Conservation (phyloP, 2,888 invertebrate genomes). For the Venustoraphidia nigricollis region DNA sequence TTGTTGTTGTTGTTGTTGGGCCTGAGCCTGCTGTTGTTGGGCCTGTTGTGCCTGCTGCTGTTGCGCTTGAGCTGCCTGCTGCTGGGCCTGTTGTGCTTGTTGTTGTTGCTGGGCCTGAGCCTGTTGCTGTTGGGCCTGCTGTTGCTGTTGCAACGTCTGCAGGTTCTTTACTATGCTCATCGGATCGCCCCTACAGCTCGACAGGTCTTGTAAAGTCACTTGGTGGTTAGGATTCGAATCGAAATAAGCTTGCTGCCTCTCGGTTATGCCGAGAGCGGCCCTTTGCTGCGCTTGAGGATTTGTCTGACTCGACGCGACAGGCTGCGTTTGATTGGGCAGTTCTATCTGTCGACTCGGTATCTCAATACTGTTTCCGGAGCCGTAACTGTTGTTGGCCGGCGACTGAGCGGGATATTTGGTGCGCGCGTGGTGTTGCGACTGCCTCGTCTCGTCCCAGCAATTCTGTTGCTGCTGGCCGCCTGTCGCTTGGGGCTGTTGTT, state of each 20-base stretch:
- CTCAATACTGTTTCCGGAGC: slow-evolving; percentile 26
- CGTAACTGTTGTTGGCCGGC: slow-evolving; percentile 28
- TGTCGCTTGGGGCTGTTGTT: slow-evolving; percentile 18
- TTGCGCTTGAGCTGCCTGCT: not conserved
- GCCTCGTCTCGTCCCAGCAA: slow-evolving; percentile 38
- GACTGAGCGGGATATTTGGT: slow-evolving; percentile 33
- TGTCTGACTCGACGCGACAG: slow-evolving; percentile 6
- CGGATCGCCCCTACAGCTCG: slow-evolving; percentile 58
- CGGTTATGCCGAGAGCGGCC: slow-evolving; percentile 30
- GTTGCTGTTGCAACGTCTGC: slow-evolving; percentile 36
- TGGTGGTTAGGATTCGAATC: slow-evolving; percentile 41
- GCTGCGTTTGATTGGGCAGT: slow-evolving; percentile 14
- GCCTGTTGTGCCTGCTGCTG: slow-evolving; percentile 19
- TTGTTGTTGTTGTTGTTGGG: slow-evolving; percentile 20
- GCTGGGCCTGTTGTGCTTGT: slow-evolving; percentile 14
- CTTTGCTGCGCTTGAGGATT: slow-evolving; percentile 27
- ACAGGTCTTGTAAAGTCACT: slow-evolving; percentile 50
- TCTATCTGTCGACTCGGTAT: slow-evolving; percentile 19
- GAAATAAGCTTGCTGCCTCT: slow-evolving; percentile 48
- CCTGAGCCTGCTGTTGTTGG: slow-evolving; percentile 19
- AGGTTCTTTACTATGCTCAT: slow-evolving; percentile 63
- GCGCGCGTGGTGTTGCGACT: slow-evolving; percentile 26
- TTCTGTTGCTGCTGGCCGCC: slow-evolving; percentile 29
- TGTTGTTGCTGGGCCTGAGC: slow-evolving; percentile 42
- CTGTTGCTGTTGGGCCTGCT: slow-evolving; percentile 21